phyloP scores from a whole-genome alignment of 1,140 invertebrate species.

The Epicauta chinensis region DNA sequence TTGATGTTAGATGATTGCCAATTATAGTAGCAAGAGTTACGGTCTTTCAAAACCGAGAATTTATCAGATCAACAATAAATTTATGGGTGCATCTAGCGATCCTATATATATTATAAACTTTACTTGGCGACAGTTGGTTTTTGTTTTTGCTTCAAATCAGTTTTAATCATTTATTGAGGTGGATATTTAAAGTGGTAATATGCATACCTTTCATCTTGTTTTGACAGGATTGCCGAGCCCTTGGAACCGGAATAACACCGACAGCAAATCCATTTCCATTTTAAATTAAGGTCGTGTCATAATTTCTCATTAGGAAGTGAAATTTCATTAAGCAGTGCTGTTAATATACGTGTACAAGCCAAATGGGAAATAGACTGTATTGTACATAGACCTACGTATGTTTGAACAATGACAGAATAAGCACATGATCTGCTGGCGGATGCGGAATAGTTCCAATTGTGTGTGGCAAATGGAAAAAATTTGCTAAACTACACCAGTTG shows the following conservation, averaged over 20 bases:
- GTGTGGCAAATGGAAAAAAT: too few relatives aligned
- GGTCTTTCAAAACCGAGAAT: constrained; percentile 7
- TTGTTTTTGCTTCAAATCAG: too few relatives aligned
- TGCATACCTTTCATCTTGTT: neutral
- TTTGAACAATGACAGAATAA: too few relatives aligned
- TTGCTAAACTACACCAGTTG: too few relatives aligned
- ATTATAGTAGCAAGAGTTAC: constrained; percentile 11
- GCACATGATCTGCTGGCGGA: too few relatives aligned
- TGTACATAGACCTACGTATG: too few relatives aligned
- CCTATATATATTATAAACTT: too few relatives aligned
- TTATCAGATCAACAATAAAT: neutral
- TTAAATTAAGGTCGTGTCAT: constrained; percentile 12
- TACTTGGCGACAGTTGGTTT: too few relatives aligned
- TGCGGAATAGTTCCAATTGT: too few relatives aligned
- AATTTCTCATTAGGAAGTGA: constrained; percentile 15
- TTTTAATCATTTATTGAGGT: neutral
- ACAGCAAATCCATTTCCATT: constrained; percentile 13
- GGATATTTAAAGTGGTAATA: neutral
- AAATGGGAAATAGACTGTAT: neutral
- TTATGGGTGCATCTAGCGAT: too few relatives aligned
- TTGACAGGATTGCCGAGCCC: too few relatives aligned
- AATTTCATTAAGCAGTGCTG: constrained; percentile 9
- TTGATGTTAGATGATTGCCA: constrained; percentile 8
- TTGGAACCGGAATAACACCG: neutral
- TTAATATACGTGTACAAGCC: neutral